These are phyloP conservation scores for Erethizon dorsatum DNA, from an alignment of 2,797 vertebrate genomes.

Conservation along the genomic window DNA sequence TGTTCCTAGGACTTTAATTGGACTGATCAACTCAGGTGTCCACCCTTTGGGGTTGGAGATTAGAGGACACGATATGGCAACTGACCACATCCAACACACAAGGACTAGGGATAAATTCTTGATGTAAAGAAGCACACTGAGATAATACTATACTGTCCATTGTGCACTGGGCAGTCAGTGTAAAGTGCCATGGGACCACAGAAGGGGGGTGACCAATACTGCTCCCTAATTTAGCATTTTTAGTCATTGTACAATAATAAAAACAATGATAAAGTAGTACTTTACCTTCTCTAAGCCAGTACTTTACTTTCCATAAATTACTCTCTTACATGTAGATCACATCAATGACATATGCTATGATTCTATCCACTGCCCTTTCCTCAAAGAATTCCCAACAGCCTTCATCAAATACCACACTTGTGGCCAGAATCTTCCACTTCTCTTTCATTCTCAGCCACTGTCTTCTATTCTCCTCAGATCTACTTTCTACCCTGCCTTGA, in stretches of 20 bases:
- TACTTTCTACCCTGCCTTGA: background rate
- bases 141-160: background rate
- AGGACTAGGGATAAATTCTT: background rate
- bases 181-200: background rate
- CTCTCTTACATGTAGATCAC: background rate
- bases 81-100: background rate
- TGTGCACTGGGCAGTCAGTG: background rate
- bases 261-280: background rate
- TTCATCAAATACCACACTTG: background rate
- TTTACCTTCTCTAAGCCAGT: background rate
- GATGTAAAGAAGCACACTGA: background rate
- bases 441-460: background rate
- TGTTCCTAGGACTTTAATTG: background rate
- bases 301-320: background rate
- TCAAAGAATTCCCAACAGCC: background rate
- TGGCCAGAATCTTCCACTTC: background rate
- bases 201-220: background rate
- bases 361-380: background rate
- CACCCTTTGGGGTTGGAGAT: background rate
- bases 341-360: background rate
- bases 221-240: background rate
- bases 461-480: background rate
- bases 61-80: background rate
- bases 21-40: background rate
- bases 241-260: background rate